Percentiles rank a stretch among this genome's conserved stretches.
Evolutionary conservation across 2,113 vertebrate species (phyloP).

Genomic region (Megaleporinus macrocephalus): DNA sequence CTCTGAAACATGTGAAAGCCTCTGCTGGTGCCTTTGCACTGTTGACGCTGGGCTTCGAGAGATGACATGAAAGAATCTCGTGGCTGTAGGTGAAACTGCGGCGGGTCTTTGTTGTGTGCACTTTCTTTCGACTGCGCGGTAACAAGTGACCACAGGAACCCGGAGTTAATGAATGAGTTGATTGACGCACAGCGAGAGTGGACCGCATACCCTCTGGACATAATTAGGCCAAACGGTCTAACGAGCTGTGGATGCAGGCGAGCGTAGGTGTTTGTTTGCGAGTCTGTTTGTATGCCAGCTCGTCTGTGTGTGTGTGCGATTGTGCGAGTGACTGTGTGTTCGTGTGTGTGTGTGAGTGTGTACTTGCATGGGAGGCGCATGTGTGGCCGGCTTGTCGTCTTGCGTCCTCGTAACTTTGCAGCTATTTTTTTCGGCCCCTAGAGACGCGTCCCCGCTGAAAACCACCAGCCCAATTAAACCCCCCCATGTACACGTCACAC

Average conservation of each 20-base stretch:
- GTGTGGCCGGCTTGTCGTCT: not conserved
- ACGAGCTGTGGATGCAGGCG: slow-evolving; percentile 41
- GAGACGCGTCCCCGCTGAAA: not conserved
- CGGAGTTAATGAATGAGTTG: slow-evolving; percentile 29
- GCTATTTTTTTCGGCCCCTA: not conserved
- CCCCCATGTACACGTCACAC: not conserved
- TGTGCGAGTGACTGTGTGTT: not conserved
- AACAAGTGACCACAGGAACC: slow-evolving; percentile 50
- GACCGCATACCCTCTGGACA: slow-evolving; percentile 58
- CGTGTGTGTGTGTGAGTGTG: not conserved
- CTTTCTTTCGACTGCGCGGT: slow-evolving; percentile 28
- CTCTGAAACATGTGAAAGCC: not conserved
- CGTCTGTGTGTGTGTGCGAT: not conserved
- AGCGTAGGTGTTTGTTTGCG: not conserved
- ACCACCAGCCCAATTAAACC: not conserved
- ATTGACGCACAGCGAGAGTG: slow-evolving; percentile 57
- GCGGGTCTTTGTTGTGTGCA: slow-evolving; percentile 5
- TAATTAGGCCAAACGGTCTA: slow-evolving; percentile 55
- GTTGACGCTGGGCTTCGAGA: not conserved
- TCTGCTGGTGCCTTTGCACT: not conserved
- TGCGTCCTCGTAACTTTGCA: slow-evolving; percentile 2
- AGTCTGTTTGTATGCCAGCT: not conserved
- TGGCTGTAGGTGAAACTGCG: not conserved
- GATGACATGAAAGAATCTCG: not conserved
- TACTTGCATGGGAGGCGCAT: not conserved